Percentiles rank a stretch among this genome's conserved stretches.
Conservation (phyloP, 64 coral and sea anemone genomes). For the Acropora yongei region DNA sequence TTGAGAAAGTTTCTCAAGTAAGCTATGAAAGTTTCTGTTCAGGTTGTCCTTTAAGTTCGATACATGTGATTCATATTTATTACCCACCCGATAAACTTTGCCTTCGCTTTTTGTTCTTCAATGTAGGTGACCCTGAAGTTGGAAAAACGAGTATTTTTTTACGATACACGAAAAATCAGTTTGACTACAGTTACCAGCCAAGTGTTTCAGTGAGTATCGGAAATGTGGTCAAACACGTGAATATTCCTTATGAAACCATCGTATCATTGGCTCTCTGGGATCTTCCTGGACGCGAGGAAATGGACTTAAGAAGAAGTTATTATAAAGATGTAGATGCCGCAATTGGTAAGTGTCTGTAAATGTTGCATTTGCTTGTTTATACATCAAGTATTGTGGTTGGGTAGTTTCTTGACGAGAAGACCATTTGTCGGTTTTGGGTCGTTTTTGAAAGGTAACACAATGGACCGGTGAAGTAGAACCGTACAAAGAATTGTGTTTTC, state of each 20-base stretch:
- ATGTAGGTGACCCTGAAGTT: conserved; percentile 89
- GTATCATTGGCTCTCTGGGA: conserved; percentile 97
- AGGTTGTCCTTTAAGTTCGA: too few species aligned
- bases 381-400: too few species aligned
- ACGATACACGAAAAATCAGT: conserved; percentile 97
- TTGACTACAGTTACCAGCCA: conserved; percentile 99
- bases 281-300: conserved; percentile 95
- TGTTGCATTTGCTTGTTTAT: too few species aligned
- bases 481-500: neutral
- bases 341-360: conserved; percentile 71
- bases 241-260: conserved; percentile 92
- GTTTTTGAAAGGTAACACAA: too few species aligned
- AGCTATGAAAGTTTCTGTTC: too few species aligned
- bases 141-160: conserved; percentile 97
- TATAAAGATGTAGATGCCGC: conserved; percentile 99
- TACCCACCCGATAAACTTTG: neutral
- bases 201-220: conserved; percentile 95
- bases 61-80: too few species aligned
- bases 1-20: neutral
- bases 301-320: conserved; percentile 96
- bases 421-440: too few species aligned
- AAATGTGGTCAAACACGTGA: conserved; percentile 95
- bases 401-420: too few species aligned
- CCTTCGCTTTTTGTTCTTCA: neutral
- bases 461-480: too few species aligned